Percentiles rank a stretch among this genome's conserved stretches.
phyloP scores from a whole-genome alignment of 2,888 invertebrate species.

The Cataglyphis altisquamis region DNA sequence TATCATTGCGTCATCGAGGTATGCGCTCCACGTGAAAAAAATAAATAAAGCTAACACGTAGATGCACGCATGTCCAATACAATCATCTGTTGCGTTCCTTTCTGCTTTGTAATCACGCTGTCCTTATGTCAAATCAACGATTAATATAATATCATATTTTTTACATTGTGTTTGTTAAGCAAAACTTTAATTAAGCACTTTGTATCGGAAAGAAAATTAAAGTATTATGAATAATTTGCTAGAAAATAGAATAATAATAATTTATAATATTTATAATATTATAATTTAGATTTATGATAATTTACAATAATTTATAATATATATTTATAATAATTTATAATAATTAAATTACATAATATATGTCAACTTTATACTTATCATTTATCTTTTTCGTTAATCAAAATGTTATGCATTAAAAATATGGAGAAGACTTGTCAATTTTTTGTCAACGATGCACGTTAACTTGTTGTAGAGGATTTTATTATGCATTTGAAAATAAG shows the following conservation, averaged over 20 bases:
- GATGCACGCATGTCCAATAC: not conserved
- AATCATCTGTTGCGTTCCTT: not conserved
- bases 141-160: slow-evolving; percentile 1
- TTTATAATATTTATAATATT: not conserved
- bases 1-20: slow-evolving; percentile 29
- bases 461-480: not conserved
- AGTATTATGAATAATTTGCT: not conserved
- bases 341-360: not conserved
- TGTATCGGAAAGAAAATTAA: not conserved
- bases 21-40: not conserved
- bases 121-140: not conserved
- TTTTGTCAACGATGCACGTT: not conserved
- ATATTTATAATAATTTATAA: not conserved
- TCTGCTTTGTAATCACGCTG: slow-evolving; percentile 8
- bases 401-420: not conserved
- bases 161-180: not conserved
- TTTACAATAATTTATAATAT: no score
- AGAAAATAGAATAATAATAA: not conserved
- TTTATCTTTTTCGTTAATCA: not conserved
- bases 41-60: not conserved
- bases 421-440: not conserved
- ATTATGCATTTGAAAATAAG: not conserved
- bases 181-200: not conserved
- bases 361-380: not conserved
- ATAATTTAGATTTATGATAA: no score